Percentiles rank a stretch among this genome's conserved stretches.
phyloP scores from a whole-genome alignment of 2,113 vertebrate species.

The Chinchilla lanigera region DNA sequence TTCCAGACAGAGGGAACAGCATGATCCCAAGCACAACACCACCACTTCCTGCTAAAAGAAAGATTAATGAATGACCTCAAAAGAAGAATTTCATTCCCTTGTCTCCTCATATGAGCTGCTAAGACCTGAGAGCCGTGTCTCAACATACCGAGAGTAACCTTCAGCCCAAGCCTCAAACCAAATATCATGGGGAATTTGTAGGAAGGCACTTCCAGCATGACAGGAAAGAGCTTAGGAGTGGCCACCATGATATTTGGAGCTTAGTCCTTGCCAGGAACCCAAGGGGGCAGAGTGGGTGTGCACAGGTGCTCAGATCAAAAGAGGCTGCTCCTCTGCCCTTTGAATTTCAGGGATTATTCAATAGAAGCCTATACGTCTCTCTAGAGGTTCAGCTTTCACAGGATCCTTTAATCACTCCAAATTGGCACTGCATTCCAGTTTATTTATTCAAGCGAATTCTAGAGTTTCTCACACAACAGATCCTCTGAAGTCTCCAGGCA shows the following conservation, averaged over 20 bases:
- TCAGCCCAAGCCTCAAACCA: neutral
- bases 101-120: neutral
- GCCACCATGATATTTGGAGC: neutral
- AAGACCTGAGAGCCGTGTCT: neutral
- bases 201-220: neutral
- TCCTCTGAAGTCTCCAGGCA: constrained; percentile 69
- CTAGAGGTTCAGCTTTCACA: constrained; percentile 82
- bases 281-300: constrained; percentile 7
- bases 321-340: constrained; percentile 74
- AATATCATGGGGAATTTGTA: neutral
- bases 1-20: neutral
- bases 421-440: constrained; percentile 77
- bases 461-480: constrained; percentile 77
- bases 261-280: neutral
- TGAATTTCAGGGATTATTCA: constrained; percentile 80
- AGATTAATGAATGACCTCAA: neutral
- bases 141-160: neutral
- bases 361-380: constrained; percentile 68
- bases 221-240: neutral
- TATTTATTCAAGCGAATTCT: constrained; percentile 78
- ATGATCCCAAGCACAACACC: neutral
- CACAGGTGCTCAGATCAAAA: constrained; percentile 69
- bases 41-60: neutral
- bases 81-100: constrained; percentile 1
- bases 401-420: constrained; percentile 81